Evolutionary conservation across 2,797 vertebrate genomes (phyloP).

Genomic region (Pachyuromys duprasi): DNA sequence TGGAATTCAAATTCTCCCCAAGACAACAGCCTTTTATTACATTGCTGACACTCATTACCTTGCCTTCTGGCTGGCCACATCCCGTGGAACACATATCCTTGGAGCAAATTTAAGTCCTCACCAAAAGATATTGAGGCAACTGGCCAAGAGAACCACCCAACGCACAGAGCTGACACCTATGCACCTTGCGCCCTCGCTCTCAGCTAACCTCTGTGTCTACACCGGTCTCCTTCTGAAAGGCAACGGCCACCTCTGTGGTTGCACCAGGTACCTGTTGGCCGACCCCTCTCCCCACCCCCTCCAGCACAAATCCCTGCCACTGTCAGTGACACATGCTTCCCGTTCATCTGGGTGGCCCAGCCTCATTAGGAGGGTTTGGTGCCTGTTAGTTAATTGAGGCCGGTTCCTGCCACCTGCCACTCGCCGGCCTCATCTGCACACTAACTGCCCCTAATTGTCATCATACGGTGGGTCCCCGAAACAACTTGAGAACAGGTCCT

Average conservation of each 20-base stretch:
- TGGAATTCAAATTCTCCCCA: constrained; percentile 66
- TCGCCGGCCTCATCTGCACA: constrained; percentile 91
- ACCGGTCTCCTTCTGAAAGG: not conserved
- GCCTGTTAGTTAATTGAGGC: constrained; percentile 95
- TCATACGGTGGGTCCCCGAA: constrained; percentile 93
- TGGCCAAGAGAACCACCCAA: not conserved
- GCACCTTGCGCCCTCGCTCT: rapidly evolving
- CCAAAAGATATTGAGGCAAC: not conserved
- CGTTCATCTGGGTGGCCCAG: constrained; percentile 87
- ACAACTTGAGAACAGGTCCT: constrained; percentile 96
- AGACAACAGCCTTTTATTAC: not conserved
- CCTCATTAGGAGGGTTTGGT: constrained; percentile 96
- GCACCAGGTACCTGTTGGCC: constrained; percentile 85
- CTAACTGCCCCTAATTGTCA: constrained; percentile 96
- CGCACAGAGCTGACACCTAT: not conserved
- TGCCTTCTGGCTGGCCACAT: not conserved
- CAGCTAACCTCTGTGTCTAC: rapidly evolving
- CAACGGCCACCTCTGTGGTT: not conserved
- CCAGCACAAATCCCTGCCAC: constrained; percentile 79
- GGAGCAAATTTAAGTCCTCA: not conserved
- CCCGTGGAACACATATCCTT: not conserved
- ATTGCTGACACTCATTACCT: not conserved
- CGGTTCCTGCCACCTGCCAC: constrained; percentile 92
- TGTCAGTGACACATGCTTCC: constrained; percentile 83
- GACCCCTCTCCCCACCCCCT: constrained; percentile 41